These are phyloP conservation scores for Reticulitermes lucifugus DNA, from an alignment of 2,888 invertebrate genomes.

Conservation along the genomic window DNA sequence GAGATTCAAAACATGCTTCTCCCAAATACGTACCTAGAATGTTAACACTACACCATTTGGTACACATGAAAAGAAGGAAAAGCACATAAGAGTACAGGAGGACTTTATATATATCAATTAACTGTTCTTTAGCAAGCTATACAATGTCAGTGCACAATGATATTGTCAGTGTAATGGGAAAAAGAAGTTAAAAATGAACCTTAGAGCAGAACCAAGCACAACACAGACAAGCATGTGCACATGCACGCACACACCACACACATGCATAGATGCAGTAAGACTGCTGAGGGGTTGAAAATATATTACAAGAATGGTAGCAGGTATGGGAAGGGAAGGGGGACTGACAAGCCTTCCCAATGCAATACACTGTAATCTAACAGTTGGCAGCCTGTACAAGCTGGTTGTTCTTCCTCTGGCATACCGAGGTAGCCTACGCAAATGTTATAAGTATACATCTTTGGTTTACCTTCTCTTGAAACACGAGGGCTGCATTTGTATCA, in stretches of 20 bases:
- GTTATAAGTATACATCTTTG: constrained; percentile 4
- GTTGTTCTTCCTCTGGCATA: constrained; percentile 36
- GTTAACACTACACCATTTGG: too few relatives aligned
- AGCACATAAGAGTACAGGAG: too few relatives aligned
- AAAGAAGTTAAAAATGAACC: too few relatives aligned
- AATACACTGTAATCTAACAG: constrained; percentile 21
- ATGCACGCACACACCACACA: background rate
- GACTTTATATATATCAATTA: too few relatives aligned
- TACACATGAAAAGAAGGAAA: too few relatives aligned
- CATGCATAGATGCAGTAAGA: background rate
- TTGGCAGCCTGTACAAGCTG: constrained; percentile 48
- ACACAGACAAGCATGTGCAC: too few relatives aligned
- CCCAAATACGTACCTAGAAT: too few relatives aligned
- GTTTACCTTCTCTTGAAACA: background rate
- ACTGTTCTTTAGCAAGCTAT: too few relatives aligned
- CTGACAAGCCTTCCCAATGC: background rate
- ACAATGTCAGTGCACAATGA: too few relatives aligned
- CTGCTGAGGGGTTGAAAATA: background rate
- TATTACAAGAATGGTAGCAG: background rate
- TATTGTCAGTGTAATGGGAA: too few relatives aligned
- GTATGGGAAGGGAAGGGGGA: background rate
- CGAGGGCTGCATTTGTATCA: background rate
- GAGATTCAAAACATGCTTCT: too few relatives aligned
- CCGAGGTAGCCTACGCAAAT: background rate
- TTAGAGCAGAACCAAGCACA: too few relatives aligned